Conservation (phyloP, 2,113 vertebrate genomes). For the rabbit (Oryctolagus cuniculus) region mOryCun1.1 NC_091438.1:159801501-159802000, state of each 20-base stretch:
- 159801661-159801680: rapidly evolving
- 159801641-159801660: rapidly evolving
- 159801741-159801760: background rate
- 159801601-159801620: background rate
- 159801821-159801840: background rate
- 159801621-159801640: background rate
- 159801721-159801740: no score
- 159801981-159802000: rapidly evolving
- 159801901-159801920: background rate
- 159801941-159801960: background rate
- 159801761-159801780: no score
- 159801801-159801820: no score
- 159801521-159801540: conserved; percentile 10
- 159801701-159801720: background rate
- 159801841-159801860: background rate
- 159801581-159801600: background rate
- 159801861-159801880: background rate
- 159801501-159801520: conserved; percentile 46
- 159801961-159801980: background rate
- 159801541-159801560: conserved; percentile 64
- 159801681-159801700: background rate
- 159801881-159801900: background rate
- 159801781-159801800: background rate
- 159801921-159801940: background rate
- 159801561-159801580: background rate